Evolutionary conservation across 2,797 vertebrate genomes (phyloP), one percentile per base, ranked within the genome.

Genomic region (Oophaga sylvatica): DNA sequence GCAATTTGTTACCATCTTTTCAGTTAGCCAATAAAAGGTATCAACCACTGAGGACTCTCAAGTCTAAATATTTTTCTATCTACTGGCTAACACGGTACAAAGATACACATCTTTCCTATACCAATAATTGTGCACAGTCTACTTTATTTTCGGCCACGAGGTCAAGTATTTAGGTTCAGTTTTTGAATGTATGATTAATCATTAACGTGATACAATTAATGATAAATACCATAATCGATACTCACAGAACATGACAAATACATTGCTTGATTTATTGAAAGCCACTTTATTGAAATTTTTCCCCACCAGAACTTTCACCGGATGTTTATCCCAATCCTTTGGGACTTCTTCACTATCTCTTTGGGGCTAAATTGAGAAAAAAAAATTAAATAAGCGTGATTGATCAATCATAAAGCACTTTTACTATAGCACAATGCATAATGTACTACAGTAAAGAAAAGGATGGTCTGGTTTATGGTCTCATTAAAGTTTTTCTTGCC

Each of bases 161-260:
- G n/a, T 67, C 65, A 67, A 15, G 29, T 26, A 68, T 12, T 29
- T 31, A 2, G 29, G 29, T 16, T 26, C 20, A 29, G 22, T 0
- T 26, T 22, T n/a, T 67, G 13, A 67, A n/a, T 67, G 63, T 13
- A 68, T 26, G 6, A 15, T 65, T 26, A 26, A 26, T n/a, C 2
- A 26, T 12, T 7, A 9, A 22, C 6, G 13, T 5, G 0, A n/a
- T 65, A 16, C 2, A 35, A 13, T 22, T 31, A 35, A 16, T 17
- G 41, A 45, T 12, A 48, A 19, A 73, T 45, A 5, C 53, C 41
- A 59, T n/a, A 56, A 31, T 0, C 19, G 89, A 59, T 92, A 97
- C 97, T 90, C 94, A 98, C 97, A 99, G 92, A 99, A 97, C 91
- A 97, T 92, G 35, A 99, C 94, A 89, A 99, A 97, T 13, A 96